Evolutionary conservation across 2,797 vertebrate genomes (phyloP).

Genomic region (Thamnophis elegans): DNA sequence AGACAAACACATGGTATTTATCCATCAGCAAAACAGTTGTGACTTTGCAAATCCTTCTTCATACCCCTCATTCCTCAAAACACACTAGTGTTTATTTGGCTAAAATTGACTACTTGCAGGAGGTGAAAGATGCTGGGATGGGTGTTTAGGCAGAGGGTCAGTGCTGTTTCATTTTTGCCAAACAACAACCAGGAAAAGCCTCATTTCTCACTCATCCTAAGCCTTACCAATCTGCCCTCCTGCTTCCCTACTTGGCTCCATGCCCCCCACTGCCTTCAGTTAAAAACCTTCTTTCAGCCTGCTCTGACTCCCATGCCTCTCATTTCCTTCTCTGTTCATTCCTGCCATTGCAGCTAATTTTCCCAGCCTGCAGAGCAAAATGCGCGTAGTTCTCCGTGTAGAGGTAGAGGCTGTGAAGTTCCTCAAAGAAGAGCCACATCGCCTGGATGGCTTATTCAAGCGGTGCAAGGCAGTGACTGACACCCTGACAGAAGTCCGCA

Average conservation of each 20-base stretch:
- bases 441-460: conserved; percentile 92
- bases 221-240: neutral
- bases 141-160: neutral
- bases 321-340: neutral
- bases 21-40: neutral
- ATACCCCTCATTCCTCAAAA: neutral
- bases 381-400: conserved; percentile 95
- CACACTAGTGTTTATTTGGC: neutral
- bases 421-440: conserved; percentile 95
- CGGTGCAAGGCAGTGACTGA: conserved; percentile 93
- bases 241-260: neutral
- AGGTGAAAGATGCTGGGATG: neutral
- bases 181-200: neutral
- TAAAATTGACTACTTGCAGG: neutral
- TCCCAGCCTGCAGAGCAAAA: conserved; percentile 96
- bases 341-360: conserved; percentile 84
- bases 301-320: conserved; percentile 23
- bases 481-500: conserved; percentile 85
- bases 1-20: neutral
- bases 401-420: conserved; percentile 98
- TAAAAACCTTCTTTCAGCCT: rapidly evolving
- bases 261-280: neutral
- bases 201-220: neutral
- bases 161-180: neutral
- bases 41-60: too few species aligned